Conservation (phyloP, 30 jellyfish, hydroid and myxozoan species). For the Aurelia sp. region DNA sequence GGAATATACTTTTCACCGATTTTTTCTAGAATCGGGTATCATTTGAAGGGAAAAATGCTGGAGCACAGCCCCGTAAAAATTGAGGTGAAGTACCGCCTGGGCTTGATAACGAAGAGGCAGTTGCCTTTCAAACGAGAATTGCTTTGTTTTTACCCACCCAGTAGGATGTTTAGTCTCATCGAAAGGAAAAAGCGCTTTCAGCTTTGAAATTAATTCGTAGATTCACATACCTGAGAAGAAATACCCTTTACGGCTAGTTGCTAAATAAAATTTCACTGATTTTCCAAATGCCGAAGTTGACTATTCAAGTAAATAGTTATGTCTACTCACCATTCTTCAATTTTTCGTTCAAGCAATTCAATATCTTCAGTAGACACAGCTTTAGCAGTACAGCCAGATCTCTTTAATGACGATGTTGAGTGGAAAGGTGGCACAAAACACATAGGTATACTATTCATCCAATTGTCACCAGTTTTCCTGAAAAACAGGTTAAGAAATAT, state of each 20-base stretch:
- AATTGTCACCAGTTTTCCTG: conserved; percentile 50
- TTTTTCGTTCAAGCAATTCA: conserved; percentile 15
- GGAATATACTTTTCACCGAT: no score
- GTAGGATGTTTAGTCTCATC: no score
- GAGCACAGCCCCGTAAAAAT: no score
- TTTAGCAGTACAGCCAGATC: not conserved
- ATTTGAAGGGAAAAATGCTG: no score
- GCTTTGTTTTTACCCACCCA: no score
- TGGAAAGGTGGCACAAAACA: conserved; percentile 51
- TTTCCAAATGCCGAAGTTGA: not conserved
- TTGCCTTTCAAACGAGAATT: no score
- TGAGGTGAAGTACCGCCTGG: no score
- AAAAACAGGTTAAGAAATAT: not conserved
- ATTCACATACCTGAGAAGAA: no score
- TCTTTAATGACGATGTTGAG: not conserved
- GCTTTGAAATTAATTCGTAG: no score
- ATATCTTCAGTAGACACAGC: conserved; percentile 16
- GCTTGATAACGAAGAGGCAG: no score
- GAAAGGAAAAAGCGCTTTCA: no score
- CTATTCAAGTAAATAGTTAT: not conserved
- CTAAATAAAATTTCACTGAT: not conserved
- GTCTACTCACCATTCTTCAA: conserved; percentile 20
- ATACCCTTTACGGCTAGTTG: not conserved
- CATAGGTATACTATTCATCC: conserved; percentile 68
- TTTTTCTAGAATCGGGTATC: no score